A percentile compares a stretch with the other conserved stretches of the same genome.
Conservation (phyloP, 2,113 vertebrate genomes). For the Passer montanus region DNA sequence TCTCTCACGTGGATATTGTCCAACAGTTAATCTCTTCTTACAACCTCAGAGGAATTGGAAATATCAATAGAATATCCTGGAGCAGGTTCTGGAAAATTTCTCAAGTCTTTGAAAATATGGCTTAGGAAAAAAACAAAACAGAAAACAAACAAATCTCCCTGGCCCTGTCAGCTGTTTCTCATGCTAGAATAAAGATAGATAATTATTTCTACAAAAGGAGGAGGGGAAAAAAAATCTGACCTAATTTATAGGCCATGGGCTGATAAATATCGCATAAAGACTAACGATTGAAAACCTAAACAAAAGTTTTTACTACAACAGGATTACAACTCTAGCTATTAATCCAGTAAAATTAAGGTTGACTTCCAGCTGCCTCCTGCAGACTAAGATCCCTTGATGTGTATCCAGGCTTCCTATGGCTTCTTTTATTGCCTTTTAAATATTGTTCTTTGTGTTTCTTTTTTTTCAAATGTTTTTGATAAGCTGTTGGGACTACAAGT, state of each 20-base stretch:
- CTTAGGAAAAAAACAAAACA: neutral
- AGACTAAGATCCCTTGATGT: neutral
- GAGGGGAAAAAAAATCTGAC: neutral
- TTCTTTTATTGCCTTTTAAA: neutral
- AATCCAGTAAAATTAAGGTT: neutral
- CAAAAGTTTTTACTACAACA: neutral
- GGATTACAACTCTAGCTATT: neutral
- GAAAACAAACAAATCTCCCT: neutral
- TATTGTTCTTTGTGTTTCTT: neutral
- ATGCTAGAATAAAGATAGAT: neutral
- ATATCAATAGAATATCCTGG: slow-evolving; percentile 46
- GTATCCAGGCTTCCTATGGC: neutral
- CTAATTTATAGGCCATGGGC: neutral
- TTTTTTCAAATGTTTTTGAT: neutral
- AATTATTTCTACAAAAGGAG: neutral
- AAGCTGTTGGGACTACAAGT: neutral
- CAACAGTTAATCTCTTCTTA: slow-evolving; percentile 57
- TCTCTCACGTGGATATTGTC: slow-evolving; percentile 8
- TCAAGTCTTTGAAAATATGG: slow-evolving; percentile 26
- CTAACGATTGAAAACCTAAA: neutral
- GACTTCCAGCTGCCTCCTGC: neutral
- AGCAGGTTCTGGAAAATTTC: slow-evolving; percentile 53
- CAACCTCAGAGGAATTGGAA: slow-evolving; percentile 19
- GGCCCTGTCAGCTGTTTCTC: neutral
- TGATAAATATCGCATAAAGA: neutral